Evolutionary conservation across 2,888 invertebrate genomes (phyloP).

Genomic region (Lottia scabra): DNA sequence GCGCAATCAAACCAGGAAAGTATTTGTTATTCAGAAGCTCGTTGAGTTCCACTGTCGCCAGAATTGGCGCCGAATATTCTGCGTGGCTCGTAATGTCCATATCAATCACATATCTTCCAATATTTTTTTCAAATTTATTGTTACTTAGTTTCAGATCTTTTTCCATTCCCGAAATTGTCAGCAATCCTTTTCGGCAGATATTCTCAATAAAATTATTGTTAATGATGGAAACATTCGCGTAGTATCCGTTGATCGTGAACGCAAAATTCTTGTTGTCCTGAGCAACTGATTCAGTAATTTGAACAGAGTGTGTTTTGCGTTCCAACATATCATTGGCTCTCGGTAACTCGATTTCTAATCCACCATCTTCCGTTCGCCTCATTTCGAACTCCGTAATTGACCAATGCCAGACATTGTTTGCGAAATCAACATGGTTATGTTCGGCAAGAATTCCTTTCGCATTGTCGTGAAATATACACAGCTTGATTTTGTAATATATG

Average conservation of each 20-base stretch:
- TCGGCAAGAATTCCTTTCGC: slow-evolving; percentile 86
- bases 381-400: slow-evolving; percentile 87
- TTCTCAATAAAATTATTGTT: slow-evolving; percentile 88
- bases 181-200: slow-evolving; percentile 74
- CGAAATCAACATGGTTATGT: slow-evolving; percentile 89
- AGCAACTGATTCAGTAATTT: slow-evolving; percentile 89
- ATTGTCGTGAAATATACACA: slow-evolving; percentile 87
- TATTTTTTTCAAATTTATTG: slow-evolving; percentile 85
- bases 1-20: slow-evolving; percentile 27
- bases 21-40: slow-evolving; percentile 48
- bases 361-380: slow-evolving; percentile 86
- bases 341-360: slow-evolving; percentile 89
- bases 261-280: slow-evolving; percentile 86
- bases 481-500: slow-evolving; percentile 89
- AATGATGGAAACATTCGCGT: slow-evolving; percentile 87
- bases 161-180: slow-evolving; percentile 87
- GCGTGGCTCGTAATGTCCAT: slow-evolving; percentile 92
- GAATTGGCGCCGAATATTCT: slow-evolving; percentile 81
- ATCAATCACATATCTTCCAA: slow-evolving; percentile 85
- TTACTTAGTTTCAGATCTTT: slow-evolving; percentile 88
- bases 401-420: slow-evolving; percentile 98
- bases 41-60: slow-evolving; percentile 73
- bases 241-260: slow-evolving; percentile 91
- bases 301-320: slow-evolving; percentile 80
- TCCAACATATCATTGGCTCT: slow-evolving; percentile 75